Evolutionary conservation across 37 sponge, comb jelly and placozoan species (phyloP).

Genomic region (Chondrosia reniformis): DNA sequence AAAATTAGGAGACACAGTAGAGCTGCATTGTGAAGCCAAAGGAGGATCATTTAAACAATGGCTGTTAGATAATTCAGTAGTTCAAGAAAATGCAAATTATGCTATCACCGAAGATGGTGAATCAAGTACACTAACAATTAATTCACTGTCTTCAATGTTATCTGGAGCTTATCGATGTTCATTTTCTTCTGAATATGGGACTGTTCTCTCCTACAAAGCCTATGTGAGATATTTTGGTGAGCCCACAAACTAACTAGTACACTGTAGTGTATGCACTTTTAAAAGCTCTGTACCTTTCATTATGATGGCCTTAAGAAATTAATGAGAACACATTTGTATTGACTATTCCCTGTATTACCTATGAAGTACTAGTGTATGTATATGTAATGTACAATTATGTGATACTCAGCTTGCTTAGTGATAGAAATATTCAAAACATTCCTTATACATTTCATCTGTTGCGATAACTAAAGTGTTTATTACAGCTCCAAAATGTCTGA

Average conservation of each 20-base stretch:
- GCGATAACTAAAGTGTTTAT: not conserved
- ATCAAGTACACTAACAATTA: not conserved
- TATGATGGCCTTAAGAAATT: no score
- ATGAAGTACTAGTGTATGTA: no score
- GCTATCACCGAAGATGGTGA: not conserved
- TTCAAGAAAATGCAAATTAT: not conserved
- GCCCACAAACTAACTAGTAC: not conserved
- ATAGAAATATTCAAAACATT: no score
- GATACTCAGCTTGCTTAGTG: no score
- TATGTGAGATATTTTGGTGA: slow-evolving; percentile 6
- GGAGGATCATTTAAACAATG: not conserved
- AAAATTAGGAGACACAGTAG: not conserved
- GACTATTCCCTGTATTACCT: no score
- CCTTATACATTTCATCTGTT: no score
- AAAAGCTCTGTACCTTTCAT: no score
- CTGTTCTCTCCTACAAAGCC: not conserved
- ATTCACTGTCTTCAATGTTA: not conserved
- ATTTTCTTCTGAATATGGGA: not conserved
- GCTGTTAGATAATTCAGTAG: not conserved
- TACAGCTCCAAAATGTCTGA: not conserved
- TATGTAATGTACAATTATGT: no score
- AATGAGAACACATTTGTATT: no score
- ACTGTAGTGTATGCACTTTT: no score
- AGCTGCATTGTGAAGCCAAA: not conserved
- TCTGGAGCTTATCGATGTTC: not conserved